phyloP scores from a whole-genome alignment of 1,140 invertebrate genomes.

The Tenebrio molitor region DNA sequence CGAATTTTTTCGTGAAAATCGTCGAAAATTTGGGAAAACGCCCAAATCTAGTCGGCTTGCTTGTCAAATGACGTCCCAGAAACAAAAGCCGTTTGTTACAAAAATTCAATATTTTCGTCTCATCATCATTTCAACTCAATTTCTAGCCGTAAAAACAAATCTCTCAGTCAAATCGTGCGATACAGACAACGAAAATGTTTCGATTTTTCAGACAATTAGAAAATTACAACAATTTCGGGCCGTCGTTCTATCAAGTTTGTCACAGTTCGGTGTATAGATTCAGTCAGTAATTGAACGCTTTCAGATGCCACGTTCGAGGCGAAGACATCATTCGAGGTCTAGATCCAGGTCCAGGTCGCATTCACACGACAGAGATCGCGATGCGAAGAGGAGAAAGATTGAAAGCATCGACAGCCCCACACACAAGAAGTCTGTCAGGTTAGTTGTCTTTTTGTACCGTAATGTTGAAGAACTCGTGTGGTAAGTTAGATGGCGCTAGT shows the following conservation, averaged over 20 bases:
- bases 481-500: too few species aligned
- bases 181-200: constrained; percentile 32
- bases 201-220: background rate
- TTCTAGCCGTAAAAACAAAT: background rate
- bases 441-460: constrained; percentile 56
- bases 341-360: constrained; percentile 71
- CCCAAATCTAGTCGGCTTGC: background rate
- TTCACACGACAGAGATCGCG: constrained; percentile 67
- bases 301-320: constrained; percentile 84
- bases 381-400: constrained; percentile 72
- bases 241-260: background rate
- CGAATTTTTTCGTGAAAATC: too few species aligned
- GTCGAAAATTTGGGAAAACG: background rate
- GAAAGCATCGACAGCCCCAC: constrained; percentile 69
- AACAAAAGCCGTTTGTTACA: constrained; percentile 9
- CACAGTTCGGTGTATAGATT: background rate
- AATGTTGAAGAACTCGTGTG: too few species aligned
- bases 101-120: constrained; percentile 4
- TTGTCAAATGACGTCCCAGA: constrained; percentile 5
- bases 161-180: background rate
- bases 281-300: constrained; percentile 59
- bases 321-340: constrained; percentile 80
- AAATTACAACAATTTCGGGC: constrained; percentile 1
- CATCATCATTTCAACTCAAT: constrained; percentile 20
- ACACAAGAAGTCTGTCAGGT: constrained; percentile 71